These are phyloP conservation scores for Chloroceryle aenea DNA, from an alignment of 2,113 vertebrate genomes.

Conservation along the genomic window DNA sequence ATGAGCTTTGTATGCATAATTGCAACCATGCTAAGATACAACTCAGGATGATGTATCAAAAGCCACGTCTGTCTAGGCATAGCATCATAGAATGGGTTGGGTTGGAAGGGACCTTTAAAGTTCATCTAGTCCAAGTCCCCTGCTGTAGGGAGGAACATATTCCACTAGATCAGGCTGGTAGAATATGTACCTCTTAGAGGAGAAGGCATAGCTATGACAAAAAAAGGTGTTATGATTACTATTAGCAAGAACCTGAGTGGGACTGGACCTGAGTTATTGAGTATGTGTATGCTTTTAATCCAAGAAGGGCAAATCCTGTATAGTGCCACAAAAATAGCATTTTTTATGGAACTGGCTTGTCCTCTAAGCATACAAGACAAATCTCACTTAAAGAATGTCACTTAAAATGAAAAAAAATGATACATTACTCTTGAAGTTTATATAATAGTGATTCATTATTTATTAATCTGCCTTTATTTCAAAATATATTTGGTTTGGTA, in stretches of 20 bases:
- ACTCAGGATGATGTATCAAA: background rate
- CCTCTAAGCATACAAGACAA: background rate
- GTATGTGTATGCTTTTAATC: background rate
- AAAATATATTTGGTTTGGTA: background rate
- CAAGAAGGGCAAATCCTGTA: background rate
- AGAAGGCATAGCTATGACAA: background rate
- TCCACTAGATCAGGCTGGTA: background rate
- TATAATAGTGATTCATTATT: background rate
- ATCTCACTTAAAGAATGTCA: background rate
- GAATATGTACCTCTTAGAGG: background rate
- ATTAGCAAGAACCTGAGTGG: background rate
- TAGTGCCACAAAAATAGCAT: background rate
- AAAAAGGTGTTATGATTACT: background rate
- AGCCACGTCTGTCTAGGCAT: background rate
- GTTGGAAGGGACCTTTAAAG: background rate
- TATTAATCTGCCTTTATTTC: background rate
- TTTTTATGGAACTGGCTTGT: background rate
- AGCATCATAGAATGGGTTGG: background rate
- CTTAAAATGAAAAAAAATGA: background rate
- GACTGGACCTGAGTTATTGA: background rate
- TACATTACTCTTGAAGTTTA: background rate
- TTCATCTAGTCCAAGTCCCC: background rate
- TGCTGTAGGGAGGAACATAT: background rate
- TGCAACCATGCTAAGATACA: background rate
- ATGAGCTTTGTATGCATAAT: background rate